Percentiles rank a stretch among this genome's conserved stretches.
Conservation (phyloP, 2,113 vertebrate genomes). For the Capreolus pygargus region DNA sequence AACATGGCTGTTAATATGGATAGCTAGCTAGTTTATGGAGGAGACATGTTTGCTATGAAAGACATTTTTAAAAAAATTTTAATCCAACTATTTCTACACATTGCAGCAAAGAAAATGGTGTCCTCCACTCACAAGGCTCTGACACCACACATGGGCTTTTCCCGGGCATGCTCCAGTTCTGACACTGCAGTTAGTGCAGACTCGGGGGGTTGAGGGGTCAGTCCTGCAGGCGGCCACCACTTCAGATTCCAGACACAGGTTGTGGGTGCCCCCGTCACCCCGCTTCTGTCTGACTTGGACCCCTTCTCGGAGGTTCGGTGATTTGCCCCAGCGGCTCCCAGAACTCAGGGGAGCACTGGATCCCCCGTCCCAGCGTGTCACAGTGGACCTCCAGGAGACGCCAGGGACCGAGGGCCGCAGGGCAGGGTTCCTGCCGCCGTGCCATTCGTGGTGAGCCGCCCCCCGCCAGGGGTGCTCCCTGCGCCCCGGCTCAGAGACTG, state of each 20-base stretch:
- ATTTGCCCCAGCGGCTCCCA: background rate
- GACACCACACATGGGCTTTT: background rate
- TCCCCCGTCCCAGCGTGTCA: background rate
- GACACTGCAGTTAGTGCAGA: background rate
- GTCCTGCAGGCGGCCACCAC: background rate
- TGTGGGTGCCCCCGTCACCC: background rate
- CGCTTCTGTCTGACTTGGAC: background rate
- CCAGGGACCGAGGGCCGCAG: background rate
- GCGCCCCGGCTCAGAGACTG: background rate
- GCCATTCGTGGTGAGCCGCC: background rate
- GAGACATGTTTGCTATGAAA: background rate
- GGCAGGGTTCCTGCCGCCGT: background rate
- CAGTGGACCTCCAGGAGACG: too few species aligned
- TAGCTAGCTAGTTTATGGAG: background rate
- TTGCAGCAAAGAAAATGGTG: background rate
- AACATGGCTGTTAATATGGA: background rate
- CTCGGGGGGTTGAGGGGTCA: background rate
- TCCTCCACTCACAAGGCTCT: background rate
- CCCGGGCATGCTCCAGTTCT: background rate
- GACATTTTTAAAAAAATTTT: background rate
- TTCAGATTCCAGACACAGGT: background rate
- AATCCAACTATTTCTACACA: background rate
- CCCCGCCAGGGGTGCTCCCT: background rate
- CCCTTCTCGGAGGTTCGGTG: background rate
- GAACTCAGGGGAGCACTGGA: background rate